Conservation (phyloP, 2,888 invertebrate genomes). For the Drosophila cracens region DNA sequence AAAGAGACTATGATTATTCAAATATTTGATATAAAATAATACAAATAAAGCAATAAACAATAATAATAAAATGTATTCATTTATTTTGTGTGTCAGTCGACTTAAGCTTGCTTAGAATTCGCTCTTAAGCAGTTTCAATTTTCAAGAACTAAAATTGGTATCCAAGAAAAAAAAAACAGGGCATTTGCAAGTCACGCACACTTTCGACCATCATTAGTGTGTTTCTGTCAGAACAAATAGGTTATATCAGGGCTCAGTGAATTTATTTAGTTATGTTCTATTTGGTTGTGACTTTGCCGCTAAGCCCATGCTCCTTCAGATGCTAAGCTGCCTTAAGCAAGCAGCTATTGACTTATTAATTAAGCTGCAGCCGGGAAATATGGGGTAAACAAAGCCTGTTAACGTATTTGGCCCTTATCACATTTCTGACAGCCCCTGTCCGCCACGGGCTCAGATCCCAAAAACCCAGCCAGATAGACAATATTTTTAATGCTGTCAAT, state of each 20-base stretch:
- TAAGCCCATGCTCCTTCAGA: conserved; percentile 9
- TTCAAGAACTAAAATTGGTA: neutral
- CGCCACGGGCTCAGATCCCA: neutral
- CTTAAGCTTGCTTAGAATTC: too few relatives aligned
- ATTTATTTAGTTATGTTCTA: conserved; percentile 31
- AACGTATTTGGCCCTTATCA: conserved; percentile 62
- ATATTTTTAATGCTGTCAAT: conserved; percentile 58
- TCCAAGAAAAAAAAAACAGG: neutral
- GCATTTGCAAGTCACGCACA: neutral
- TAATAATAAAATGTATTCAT: too few relatives aligned
- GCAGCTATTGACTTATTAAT: conserved; percentile 75
- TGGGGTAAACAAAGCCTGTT: conserved; percentile 6
- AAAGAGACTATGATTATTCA: neutral
- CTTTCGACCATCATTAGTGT: conserved; percentile 7
- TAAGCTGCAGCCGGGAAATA: conserved; percentile 52
- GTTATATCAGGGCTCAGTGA: conserved; percentile 7
- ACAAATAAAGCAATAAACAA: too few relatives aligned
- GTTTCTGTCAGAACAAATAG: conserved; percentile 30
- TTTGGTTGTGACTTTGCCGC: conserved; percentile 8
- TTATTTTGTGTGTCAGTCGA: too few relatives aligned
- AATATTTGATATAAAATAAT: too few relatives aligned
- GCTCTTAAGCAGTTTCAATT: too few relatives aligned
- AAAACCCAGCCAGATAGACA: conserved; percentile 36
- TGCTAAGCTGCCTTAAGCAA: conserved; percentile 48
- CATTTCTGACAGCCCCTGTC: conserved; percentile 69